These are phyloP conservation scores for Gymnothorax reevesii DNA, from an alignment of 2,797 vertebrate genomes.

Conservation along the genomic window DNA sequence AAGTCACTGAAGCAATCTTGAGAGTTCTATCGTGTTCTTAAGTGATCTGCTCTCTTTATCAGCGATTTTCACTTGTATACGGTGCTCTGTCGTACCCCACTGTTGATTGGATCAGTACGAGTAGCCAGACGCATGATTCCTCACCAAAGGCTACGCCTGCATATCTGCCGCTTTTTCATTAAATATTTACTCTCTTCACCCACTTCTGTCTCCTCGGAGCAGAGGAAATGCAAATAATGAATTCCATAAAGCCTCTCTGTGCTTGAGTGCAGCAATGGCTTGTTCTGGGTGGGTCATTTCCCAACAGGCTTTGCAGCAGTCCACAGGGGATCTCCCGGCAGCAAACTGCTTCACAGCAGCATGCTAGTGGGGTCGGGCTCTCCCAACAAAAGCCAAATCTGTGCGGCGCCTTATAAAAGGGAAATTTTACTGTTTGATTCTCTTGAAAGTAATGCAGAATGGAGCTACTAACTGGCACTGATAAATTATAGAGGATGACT, in stretches of 20 bases:
- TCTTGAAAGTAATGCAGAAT: background rate
- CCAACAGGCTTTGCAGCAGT: background rate
- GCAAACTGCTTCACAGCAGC: background rate
- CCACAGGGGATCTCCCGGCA: background rate
- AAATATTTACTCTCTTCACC: conserved; percentile 25
- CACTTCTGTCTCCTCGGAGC: background rate
- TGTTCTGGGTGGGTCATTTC: background rate
- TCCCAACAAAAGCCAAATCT: background rate
- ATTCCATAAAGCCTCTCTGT: background rate
- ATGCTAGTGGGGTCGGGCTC: background rate
- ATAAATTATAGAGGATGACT: background rate
- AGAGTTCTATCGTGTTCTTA: background rate
- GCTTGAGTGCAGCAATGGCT: background rate
- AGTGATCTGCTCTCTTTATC: background rate
- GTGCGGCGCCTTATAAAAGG: background rate
- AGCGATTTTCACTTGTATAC: background rate
- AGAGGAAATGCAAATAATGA: background rate
- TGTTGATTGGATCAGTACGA: background rate
- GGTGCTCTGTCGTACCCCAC: background rate
- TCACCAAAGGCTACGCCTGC: background rate
- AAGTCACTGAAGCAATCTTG: background rate
- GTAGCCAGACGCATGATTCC: background rate
- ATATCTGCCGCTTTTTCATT: conserved; percentile 26
- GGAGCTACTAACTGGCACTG: background rate
- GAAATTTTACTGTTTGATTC: background rate